Conservation (phyloP, 2,797 vertebrate genomes). For the Danionella dracula region DNA sequence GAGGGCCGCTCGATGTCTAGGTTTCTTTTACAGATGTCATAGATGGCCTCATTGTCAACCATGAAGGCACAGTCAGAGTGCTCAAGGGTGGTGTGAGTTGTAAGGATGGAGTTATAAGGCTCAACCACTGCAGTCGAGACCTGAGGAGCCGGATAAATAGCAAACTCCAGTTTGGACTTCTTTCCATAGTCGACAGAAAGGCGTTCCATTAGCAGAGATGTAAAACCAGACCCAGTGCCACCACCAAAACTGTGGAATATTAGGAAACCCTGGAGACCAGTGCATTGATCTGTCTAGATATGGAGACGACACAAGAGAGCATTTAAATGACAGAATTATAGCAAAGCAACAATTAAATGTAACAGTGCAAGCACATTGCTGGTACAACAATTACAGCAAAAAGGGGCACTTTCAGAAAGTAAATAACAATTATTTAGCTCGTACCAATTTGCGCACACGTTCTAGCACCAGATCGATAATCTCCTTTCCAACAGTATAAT, state of each 20-base stretch:
- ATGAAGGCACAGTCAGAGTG: conserved; percentile 86
- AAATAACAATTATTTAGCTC: conserved; percentile 1
- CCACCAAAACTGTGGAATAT: conserved; percentile 84
- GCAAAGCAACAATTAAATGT: too few relatives aligned
- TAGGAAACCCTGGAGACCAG: conserved; percentile 80
- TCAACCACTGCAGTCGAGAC: conserved; percentile 83
- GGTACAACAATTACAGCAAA: too few relatives aligned
- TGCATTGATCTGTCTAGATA: conserved; percentile 77
- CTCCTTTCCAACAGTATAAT: conserved; percentile 70
- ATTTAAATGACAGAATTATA: not conserved
- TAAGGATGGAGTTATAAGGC: conserved; percentile 82
- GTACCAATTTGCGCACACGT: conserved; percentile 68
- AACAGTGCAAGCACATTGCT: too few relatives aligned
- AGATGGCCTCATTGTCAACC: conserved; percentile 87
- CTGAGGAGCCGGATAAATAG: conserved; percentile 79
- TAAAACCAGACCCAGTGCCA: conserved; percentile 82
- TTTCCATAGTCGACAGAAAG: conserved; percentile 82
- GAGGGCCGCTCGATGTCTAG: conserved; percentile 78
- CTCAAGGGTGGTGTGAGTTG: conserved; percentile 81
- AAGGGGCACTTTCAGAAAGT: too few relatives aligned
- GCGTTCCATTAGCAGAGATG: conserved; percentile 79
- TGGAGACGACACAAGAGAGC: not conserved
- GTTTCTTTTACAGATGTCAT: conserved; percentile 78
- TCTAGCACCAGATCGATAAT: conserved; percentile 69
- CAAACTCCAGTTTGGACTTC: conserved; percentile 83